Evolutionary conservation across 2,113 vertebrate genomes (phyloP).

Genomic region (Hirundichthys speculiger): DNA sequence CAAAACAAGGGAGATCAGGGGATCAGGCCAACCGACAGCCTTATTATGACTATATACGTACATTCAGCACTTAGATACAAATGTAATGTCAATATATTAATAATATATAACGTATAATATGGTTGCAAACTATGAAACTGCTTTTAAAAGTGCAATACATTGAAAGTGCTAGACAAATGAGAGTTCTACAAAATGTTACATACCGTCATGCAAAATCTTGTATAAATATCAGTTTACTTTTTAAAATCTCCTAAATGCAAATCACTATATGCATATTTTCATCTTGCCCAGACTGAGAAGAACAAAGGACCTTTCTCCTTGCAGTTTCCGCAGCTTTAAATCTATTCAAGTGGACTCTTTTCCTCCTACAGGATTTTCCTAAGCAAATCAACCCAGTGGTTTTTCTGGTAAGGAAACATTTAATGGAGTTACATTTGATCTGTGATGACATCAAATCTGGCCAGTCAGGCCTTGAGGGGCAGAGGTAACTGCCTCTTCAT

Average conservation of each 20-base stretch:
- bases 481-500: constrained; percentile 58
- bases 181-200: not conserved
- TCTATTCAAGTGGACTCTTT: constrained; percentile 48
- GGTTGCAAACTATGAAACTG: not conserved
- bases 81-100: not conserved
- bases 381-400: constrained; percentile 58
- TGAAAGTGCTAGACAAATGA: not conserved
- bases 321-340: constrained; percentile 50
- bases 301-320: constrained; percentile 62
- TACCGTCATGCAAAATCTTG: constrained; percentile 18
- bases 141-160: not conserved
- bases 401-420: constrained; percentile 64
- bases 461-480: constrained; percentile 36
- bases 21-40: constrained; percentile 8
- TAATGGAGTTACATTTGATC: constrained; percentile 56
- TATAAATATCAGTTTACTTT: constrained; percentile 40
- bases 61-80: constrained; percentile 1
- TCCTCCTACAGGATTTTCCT: constrained; percentile 67
- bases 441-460: constrained; percentile 65
- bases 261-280: constrained; percentile 54
- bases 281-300: constrained; percentile 31
- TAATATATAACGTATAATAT: not conserved
- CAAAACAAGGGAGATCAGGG: constrained; percentile 42
- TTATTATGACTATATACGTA: constrained; percentile 48
- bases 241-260: constrained; percentile 55